Evolutionary conservation across 2,888 invertebrate species (phyloP).

Genomic region (Phaonia tiefii): DNA sequence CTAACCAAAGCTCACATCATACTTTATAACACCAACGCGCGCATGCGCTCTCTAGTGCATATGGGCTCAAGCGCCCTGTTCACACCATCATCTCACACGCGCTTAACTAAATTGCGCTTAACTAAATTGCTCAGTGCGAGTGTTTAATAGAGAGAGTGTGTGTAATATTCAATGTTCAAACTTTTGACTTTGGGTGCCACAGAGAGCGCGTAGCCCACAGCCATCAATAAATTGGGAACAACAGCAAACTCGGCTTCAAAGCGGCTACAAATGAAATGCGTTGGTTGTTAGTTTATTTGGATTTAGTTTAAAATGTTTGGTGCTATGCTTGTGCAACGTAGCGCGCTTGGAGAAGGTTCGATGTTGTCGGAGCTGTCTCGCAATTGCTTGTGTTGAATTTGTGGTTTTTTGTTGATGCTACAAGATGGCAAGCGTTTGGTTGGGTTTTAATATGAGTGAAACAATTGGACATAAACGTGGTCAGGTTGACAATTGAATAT

Average conservation of each 20-base stretch:
- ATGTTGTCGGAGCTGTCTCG: conserved; percentile 35
- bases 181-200: conserved; percentile 37
- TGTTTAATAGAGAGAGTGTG: conserved; percentile 50
- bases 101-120: conserved; percentile 42
- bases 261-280: conserved; percentile 65
- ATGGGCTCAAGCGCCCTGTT: not conserved
- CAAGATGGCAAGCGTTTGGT: conserved; percentile 59
- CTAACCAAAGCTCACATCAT: conserved; percentile 52
- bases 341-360: conserved; percentile 31
- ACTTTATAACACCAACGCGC: conserved; percentile 62
- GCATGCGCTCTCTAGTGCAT: conserved; percentile 14
- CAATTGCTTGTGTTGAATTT: conserved; percentile 19
- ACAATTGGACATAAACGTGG: conserved; percentile 1
- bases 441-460: not conserved
- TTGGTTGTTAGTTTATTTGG: conserved; percentile 59
- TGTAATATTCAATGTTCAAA: conserved; percentile 48
- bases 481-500: not conserved
- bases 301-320: conserved; percentile 41
- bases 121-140: conserved; percentile 49
- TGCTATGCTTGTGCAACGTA: conserved; percentile 7
- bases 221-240: conserved; percentile 54
- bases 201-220: conserved; percentile 33
- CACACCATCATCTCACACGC: not conserved
- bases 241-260: conserved; percentile 39
- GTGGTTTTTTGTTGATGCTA: not conserved